A percentile compares a stretch with the other conserved stretches of the same genome.
Evolutionary conservation across 2,888 invertebrate species (phyloP).

Genomic region (Endotricha flammealis): DNA sequence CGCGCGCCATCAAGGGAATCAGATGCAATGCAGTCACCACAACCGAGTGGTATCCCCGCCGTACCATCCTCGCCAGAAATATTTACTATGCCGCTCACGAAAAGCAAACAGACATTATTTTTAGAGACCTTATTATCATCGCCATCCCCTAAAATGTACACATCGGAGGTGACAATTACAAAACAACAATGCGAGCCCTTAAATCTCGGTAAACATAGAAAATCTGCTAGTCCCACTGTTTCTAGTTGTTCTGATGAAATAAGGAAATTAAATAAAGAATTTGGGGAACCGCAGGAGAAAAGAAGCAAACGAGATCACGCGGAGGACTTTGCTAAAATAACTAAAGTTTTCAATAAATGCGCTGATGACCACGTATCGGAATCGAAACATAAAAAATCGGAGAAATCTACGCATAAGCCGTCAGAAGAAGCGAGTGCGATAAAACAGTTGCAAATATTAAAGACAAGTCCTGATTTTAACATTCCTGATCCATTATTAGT

Average conservation of each 20-base stretch:
- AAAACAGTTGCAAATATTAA: slow-evolving; percentile 83
- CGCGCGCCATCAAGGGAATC: slow-evolving; percentile 83
- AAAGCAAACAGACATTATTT: slow-evolving; percentile 75
- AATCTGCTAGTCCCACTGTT: slow-evolving; percentile 84
- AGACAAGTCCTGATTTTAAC: slow-evolving; percentile 81
- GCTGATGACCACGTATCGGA: slow-evolving; percentile 39
- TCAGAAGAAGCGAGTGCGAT: slow-evolving; percentile 80
- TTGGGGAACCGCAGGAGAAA: slow-evolving; percentile 69
- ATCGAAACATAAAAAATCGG: slow-evolving; percentile 40
- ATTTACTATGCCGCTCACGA: slow-evolving; percentile 68
- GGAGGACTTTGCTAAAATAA: slow-evolving; percentile 57
- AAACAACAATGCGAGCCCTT: slow-evolving; percentile 82
- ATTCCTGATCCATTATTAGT: slow-evolving; percentile 90
- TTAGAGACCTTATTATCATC: slow-evolving; percentile 81
- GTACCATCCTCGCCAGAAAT: slow-evolving; percentile 84
- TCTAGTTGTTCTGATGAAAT: slow-evolving; percentile 87
- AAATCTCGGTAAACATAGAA: slow-evolving; percentile 82
- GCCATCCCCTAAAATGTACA: slow-evolving; percentile 77
- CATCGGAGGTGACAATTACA: slow-evolving; percentile 75
- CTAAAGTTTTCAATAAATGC: slow-evolving; percentile 56
- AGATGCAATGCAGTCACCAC: slow-evolving; percentile 85
- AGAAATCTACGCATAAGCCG: slow-evolving; percentile 36
- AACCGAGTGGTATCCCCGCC: slow-evolving; percentile 84
- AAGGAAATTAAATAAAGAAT: slow-evolving; percentile 75
- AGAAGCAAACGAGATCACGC: slow-evolving; percentile 51